phyloP scores from a whole-genome alignment of 1,140 invertebrate genomes.

The Euwallacea fornicatus region DNA sequence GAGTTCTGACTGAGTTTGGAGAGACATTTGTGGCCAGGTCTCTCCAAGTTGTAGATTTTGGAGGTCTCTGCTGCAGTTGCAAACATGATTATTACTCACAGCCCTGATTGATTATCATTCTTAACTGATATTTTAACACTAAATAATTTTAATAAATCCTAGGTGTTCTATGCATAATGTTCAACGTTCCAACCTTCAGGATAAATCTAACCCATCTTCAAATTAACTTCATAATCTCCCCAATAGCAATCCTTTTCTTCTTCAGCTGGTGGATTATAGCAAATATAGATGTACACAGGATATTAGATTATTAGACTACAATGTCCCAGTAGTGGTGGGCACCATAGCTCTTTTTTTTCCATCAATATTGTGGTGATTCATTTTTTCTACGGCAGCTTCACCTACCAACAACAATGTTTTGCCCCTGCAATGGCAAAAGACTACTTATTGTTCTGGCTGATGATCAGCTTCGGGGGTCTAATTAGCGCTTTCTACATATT shows the following conservation, averaged over 20 bases:
- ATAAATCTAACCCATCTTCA: constrained; percentile 12
- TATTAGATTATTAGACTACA: too few species aligned
- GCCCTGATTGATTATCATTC: too few species aligned
- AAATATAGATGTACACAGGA: constrained; percentile 32
- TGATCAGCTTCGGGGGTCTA: constrained; percentile 40
- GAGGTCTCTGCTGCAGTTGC: too few species aligned
- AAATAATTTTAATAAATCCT: too few species aligned
- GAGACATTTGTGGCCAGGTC: too few species aligned
- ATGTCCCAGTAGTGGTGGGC: constrained; percentile 35
- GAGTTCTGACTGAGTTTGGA: too few species aligned
- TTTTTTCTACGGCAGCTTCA: constrained; percentile 29
- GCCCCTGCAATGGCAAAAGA: constrained; percentile 27
- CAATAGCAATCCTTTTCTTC: constrained; percentile 35
- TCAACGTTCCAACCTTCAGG: not conserved
- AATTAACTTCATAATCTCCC: constrained; percentile 29
- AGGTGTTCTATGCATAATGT: constrained; percentile 2
- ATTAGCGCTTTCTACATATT: constrained; percentile 39
- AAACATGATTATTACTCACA: too few species aligned
- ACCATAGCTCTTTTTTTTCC: constrained; percentile 39
- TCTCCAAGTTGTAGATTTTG: too few species aligned
- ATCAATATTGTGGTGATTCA: constrained; percentile 38
- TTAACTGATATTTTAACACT: too few species aligned
- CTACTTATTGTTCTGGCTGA: constrained; percentile 37
- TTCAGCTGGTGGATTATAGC: constrained; percentile 43
- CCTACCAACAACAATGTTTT: constrained; percentile 27